A percentile compares a stretch with the other conserved stretches of the same genome.
phyloP scores from a whole-genome alignment of 2,888 invertebrate genomes.

The Bursaphelenchus okinawaensis region DNA sequence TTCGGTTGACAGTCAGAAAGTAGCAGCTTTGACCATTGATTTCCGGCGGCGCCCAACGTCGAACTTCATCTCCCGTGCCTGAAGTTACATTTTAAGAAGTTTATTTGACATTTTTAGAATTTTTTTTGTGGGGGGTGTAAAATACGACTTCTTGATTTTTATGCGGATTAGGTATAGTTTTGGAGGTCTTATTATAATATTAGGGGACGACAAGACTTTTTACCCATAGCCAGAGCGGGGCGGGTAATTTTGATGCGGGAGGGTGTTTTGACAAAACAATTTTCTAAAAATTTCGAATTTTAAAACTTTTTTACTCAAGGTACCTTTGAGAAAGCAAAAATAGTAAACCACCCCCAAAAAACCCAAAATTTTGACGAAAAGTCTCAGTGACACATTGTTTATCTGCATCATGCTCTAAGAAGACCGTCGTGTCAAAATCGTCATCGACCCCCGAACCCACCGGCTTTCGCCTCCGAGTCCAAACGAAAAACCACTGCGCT shows the following conservation, averaged over 20 bases:
- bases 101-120: too few species aligned
- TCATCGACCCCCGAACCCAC: conserved; percentile 12
- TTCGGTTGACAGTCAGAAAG: conserved; percentile 81
- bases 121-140: too few species aligned
- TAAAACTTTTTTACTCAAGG: not conserved
- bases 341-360: not conserved
- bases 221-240: too few species aligned
- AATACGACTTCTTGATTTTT: too few species aligned
- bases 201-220: too few species aligned
- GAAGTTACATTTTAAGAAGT: conserved; percentile 2
- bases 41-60: conserved; percentile 86
- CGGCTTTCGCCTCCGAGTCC: not conserved
- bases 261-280: too few species aligned
- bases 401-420: conserved; percentile 10
- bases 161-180: too few species aligned
- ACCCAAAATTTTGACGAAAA: not conserved
- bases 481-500: not conserved
- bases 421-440: conserved; percentile 24
- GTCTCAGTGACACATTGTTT: conserved; percentile 18
- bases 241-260: too few species aligned
- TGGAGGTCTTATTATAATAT: too few species aligned
- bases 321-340: not conserved
- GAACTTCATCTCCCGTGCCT: conserved; percentile 74
- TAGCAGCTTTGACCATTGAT: conserved; percentile 67
- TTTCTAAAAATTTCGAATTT: not conserved